These are phyloP conservation scores for Daphoenositta chrysoptera DNA, from an alignment of 2,113 vertebrate species.

Conservation along the genomic window DNA sequence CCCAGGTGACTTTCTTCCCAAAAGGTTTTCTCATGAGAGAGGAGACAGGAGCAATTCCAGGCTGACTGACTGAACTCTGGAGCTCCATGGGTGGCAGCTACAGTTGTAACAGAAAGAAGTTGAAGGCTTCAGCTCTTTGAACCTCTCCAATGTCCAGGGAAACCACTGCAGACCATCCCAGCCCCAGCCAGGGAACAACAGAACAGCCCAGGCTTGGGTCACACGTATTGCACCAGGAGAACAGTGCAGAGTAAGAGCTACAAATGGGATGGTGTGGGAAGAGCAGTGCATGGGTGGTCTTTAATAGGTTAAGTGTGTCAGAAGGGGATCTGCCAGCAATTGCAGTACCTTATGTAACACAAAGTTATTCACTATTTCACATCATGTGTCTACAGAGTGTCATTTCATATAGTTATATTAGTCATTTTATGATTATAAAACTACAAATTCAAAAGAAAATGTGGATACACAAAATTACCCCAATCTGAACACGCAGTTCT, in stretches of 20 bases:
- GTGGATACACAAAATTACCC: conserved; percentile 47
- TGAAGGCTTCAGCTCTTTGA: not conserved
- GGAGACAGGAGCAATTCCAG: not conserved
- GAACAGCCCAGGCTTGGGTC: not conserved
- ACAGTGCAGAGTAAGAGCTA: not conserved
- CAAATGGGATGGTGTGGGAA: not conserved
- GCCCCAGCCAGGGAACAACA: not conserved
- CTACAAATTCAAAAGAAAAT: conserved; percentile 54
- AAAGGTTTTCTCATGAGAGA: not conserved
- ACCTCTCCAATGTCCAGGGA: not conserved
- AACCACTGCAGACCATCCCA: not conserved
- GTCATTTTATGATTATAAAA: conserved; percentile 60
- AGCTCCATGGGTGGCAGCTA: not conserved
- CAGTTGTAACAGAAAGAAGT: not conserved
- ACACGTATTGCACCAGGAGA: rapidly evolving
- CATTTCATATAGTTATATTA: conserved; percentile 20
- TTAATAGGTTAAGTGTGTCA: conserved; percentile 22
- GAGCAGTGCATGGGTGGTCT: conserved; percentile 1
- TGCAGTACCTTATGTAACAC: conserved; percentile 36
- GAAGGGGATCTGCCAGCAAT: not conserved
- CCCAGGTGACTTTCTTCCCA: not conserved
- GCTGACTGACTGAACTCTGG: not conserved
- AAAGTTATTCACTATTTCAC: conserved; percentile 26
- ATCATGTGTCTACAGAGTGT: conserved; percentile 46
- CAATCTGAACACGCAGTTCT: conserved; percentile 46